These are phyloP conservation scores for Peromyscus attwateri DNA, from an alignment of 2,797 vertebrate genomes.

Conservation along the genomic window DNA sequence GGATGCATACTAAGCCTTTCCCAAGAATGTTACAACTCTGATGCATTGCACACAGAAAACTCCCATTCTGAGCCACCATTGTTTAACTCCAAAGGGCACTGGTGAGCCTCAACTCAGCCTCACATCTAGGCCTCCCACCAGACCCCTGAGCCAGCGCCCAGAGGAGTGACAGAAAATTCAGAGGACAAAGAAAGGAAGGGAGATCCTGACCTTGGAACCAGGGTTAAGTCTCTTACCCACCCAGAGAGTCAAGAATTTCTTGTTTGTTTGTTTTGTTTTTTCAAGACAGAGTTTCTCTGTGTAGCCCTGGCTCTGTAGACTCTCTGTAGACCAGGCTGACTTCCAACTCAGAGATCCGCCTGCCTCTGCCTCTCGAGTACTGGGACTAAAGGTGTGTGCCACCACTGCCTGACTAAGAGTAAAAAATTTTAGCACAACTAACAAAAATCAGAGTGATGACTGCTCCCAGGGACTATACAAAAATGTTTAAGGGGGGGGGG, in stretches of 20 bases:
- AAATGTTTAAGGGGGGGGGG: not conserved
- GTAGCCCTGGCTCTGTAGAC: not conserved
- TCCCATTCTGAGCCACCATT: not conserved
- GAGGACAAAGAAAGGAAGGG: not conserved
- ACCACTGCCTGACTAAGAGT: not conserved
- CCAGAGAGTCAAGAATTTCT: not conserved
- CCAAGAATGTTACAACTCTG: too few relatives aligned
- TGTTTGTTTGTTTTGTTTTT: not conserved
- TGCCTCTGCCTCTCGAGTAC: not conserved
- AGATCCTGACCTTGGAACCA: not conserved
- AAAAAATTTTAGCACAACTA: not conserved
- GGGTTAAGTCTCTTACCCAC: not conserved
- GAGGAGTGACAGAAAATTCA: not conserved
- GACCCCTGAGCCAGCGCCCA: not conserved
- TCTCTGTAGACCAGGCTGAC: not conserved
- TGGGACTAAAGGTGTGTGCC: not conserved
- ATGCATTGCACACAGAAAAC: not conserved
- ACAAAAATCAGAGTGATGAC: not conserved
- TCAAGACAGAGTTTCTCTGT: not conserved
- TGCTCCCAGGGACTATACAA: not conserved
- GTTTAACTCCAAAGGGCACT: accelerated
- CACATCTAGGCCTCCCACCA: not conserved
- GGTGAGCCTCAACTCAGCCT: not conserved
- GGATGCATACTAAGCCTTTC: too few relatives aligned
- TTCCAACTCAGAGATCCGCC: too few relatives aligned